Evolutionary conservation across 2,888 invertebrate genomes (phyloP), one percentile per base, ranked within the genome.

Genomic region (Scrobipalpa costella): DNA sequence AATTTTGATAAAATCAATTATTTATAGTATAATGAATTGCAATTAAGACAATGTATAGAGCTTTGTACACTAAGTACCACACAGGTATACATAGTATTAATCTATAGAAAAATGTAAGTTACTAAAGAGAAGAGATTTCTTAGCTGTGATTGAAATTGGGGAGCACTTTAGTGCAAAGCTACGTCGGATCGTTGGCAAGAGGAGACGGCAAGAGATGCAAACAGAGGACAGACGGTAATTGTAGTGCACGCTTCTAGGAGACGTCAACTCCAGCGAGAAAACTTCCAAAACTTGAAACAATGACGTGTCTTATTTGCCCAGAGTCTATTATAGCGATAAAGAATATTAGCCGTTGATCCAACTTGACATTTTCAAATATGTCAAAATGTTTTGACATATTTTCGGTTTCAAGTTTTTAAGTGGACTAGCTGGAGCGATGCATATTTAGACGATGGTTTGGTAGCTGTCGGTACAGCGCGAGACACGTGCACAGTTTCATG

Each of bases 11-110:
- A 90, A 91, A 90, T 91, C 91, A 91, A 91, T 91, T 91, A 91
- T 90, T 88, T 88, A 88, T 89, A 81, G 83, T 84, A 77, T 84
- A 83, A 85, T 85, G 77, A 82, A 85, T 87, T 83, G 87, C 86
- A 83, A 86, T 81, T 89, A 91, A 89, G 89, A 87, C 81, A 87
- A 85, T 90, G 91, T 91, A 90, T 92, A 91, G 92, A 91, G 91
- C 91, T 91, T 91, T 80, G 86, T 90, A 91, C 85, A 80, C 75
- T 88, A 89, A 88, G 89, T 86, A 85, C 84, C 84, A 88, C 83
- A 88, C 87, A 88, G 90, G 90, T 90, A 78, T 80, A 84, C 77
- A 84, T 89, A 90, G 83, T 84, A 75, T 79, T 86, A 85, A 84
- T 79, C 74, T 79, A 78, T 80, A 81, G 80, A 72, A 77, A 75